Conservation (phyloP, 1,140 invertebrate species). For the Nixonia krombeini region DNA sequence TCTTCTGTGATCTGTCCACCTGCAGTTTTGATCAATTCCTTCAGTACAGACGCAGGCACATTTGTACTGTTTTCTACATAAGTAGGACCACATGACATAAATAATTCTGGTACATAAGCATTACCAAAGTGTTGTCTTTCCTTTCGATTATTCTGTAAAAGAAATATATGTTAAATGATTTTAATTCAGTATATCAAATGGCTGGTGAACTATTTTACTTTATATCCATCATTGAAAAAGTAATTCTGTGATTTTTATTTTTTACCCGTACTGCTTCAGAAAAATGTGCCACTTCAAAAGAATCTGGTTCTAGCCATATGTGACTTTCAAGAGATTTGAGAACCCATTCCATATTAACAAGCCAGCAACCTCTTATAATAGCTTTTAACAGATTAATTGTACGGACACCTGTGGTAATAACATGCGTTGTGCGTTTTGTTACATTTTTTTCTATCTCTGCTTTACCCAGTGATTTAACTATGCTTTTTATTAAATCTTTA, state of each 20-base stretch:
- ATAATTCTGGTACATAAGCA: constrained; percentile 63
- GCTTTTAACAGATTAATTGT: constrained; percentile 69
- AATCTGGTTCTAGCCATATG: constrained; percentile 59
- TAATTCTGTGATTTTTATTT: not conserved
- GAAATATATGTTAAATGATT: no score
- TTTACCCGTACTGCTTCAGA: constrained; percentile 63
- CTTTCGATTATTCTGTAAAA: constrained; percentile 61
- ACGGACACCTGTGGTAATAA: constrained; percentile 65
- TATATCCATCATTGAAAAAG: no score
- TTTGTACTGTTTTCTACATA: constrained; percentile 56
- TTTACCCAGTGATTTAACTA: constrained; percentile 53
- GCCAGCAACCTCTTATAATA: constrained; percentile 70
- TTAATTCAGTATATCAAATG: no score
- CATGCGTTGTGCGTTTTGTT: constrained; percentile 64
- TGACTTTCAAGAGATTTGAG: constrained; percentile 58
- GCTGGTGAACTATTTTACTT: no score
- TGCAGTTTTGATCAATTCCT: constrained; percentile 64
- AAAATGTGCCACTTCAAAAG: constrained; percentile 66
- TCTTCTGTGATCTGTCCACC: constrained; percentile 61
- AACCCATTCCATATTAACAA: constrained; percentile 66
- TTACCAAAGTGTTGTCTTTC: constrained; percentile 64
- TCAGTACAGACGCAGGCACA: constrained; percentile 52
- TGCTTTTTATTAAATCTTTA: constrained; percentile 55
- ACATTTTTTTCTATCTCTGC: constrained; percentile 58
- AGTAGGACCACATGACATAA: constrained; percentile 60